These are phyloP conservation scores for Triops cancriformis DNA, from an alignment of 1,140 invertebrate species.

Conservation along the genomic window DNA sequence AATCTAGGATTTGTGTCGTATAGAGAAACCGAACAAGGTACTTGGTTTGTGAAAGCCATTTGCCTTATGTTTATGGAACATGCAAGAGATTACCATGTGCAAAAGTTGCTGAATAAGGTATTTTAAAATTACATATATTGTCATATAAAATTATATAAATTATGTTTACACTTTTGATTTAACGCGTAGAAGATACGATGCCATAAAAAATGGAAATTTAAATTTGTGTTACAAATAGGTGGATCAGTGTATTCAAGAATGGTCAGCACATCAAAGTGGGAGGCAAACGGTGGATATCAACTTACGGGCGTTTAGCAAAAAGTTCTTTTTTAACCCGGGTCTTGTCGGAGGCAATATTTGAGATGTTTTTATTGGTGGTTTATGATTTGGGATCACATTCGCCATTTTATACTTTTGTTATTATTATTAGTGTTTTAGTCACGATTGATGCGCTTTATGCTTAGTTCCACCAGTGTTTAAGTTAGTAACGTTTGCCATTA, in stretches of 20 bases:
- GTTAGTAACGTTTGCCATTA: too few relatives aligned
- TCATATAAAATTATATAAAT: too few relatives aligned
- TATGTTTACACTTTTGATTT: not conserved
- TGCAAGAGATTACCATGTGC: slow-evolving; percentile 52
- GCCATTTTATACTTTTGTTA: too few relatives aligned
- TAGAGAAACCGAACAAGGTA: slow-evolving; percentile 51
- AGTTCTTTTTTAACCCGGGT: slow-evolving; percentile 25
- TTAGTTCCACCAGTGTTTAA: too few relatives aligned
- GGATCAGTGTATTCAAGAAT: slow-evolving; percentile 15
- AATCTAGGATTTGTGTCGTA: slow-evolving; percentile 51
- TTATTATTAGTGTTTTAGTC: too few relatives aligned
- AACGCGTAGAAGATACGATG: too few relatives aligned
- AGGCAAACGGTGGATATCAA: slow-evolving; percentile 19
- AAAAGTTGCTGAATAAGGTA: slow-evolving; percentile 58
- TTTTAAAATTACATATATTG: too few relatives aligned
- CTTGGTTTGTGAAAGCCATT: slow-evolving; percentile 66
- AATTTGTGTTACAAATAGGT: slow-evolving; percentile 20
- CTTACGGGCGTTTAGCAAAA: slow-evolving; percentile 11
- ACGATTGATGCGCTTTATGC: too few relatives aligned
- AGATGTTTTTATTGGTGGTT: too few relatives aligned
- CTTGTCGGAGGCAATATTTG: not conserved
- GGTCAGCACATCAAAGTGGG: not conserved
- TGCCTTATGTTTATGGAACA: slow-evolving; percentile 62
- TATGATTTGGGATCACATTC: too few relatives aligned
- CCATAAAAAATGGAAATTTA: slow-evolving; percentile 5